Evolutionary conservation across 2,888 invertebrate species (phyloP).

Genomic region (Psylliodes chrysocephalus): DNA sequence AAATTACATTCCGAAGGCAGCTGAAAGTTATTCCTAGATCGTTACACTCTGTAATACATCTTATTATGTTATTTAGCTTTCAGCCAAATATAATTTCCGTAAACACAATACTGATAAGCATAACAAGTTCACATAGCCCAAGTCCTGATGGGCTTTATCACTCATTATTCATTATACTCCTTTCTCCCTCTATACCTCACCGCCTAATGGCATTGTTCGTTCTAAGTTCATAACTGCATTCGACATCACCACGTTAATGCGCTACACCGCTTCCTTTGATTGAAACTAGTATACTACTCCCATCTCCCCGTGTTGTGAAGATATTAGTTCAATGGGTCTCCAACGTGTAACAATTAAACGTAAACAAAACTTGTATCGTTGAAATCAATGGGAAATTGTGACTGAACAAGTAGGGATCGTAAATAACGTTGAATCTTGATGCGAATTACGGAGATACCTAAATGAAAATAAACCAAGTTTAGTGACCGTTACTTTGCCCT

Average conservation of each 20-base stretch:
- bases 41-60: no score
- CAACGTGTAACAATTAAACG: conserved; percentile 21
- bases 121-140: neutral
- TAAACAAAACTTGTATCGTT: conserved; percentile 24
- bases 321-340: conserved; percentile 22
- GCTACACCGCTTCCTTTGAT: conserved; percentile 29
- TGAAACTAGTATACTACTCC: conserved; percentile 14
- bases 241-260: conserved; percentile 20
- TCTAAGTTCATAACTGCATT: conserved; percentile 19
- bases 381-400: conserved; percentile 23
- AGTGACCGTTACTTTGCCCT: no score
- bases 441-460: neutral
- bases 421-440: conserved; percentile 9
- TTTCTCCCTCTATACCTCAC: neutral
- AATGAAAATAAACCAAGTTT: no score
- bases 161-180: neutral
- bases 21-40: no score
- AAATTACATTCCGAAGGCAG: no score
- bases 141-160: neutral
- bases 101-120: neutral
- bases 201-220: conserved; percentile 21
- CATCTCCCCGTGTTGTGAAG: conserved; percentile 11
- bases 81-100: no score
- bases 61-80: no score
- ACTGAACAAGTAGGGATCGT: neutral